phyloP scores from a whole-genome alignment of 2,113 vertebrate genomes.

The Ia io region DNA sequence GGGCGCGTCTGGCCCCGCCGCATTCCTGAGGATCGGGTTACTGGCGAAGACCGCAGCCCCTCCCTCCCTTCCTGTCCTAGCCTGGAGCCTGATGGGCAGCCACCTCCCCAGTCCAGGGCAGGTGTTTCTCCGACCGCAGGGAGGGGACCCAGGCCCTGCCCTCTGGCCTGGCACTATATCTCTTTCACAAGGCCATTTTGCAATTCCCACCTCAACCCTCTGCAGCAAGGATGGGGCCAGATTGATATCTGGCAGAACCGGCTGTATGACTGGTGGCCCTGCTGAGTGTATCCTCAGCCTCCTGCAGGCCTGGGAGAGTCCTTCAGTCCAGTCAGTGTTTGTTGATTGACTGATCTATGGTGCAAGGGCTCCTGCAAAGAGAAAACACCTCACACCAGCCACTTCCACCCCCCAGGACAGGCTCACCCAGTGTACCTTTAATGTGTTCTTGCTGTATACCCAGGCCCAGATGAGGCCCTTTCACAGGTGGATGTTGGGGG shows the following conservation, averaged over 20 bases:
- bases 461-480: not conserved
- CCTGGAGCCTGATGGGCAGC: not conserved
- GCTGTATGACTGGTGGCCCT: not conserved
- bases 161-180: not conserved
- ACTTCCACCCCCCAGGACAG: not conserved
- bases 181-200: not conserved
- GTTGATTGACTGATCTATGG: accelerated
- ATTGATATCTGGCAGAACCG: not conserved
- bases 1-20: not conserved
- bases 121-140: not conserved
- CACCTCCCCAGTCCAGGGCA: not conserved
- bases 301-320: not conserved
- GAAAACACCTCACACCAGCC: not conserved
- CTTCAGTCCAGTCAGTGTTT: not conserved
- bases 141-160: not conserved
- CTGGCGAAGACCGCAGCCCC: not conserved
- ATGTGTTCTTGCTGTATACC: not conserved
- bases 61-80: not conserved
- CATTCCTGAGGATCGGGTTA: slow-evolving; percentile 70
- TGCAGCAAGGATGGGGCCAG: not conserved
- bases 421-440: not conserved
- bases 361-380: not conserved
- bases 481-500: not conserved
- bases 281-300: not conserved
- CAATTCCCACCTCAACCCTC: not conserved